Percentiles rank a stretch among this genome's conserved stretches.
phyloP scores from a whole-genome alignment of 2,888 invertebrate species.

The Tuberolachnus salignus region DNA sequence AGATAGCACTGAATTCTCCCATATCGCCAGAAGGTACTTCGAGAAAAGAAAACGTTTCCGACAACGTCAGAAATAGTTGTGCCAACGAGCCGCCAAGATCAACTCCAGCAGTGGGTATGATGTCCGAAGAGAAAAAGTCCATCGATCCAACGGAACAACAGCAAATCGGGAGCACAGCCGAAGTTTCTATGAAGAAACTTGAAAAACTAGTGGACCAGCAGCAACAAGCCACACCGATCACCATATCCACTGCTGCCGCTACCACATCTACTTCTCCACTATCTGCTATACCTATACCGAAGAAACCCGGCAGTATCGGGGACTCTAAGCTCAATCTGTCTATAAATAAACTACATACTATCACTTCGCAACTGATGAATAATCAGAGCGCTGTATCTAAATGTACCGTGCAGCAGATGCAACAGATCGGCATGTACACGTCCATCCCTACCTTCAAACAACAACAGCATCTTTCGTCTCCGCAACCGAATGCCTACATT shows the following conservation, averaged over 20 bases:
- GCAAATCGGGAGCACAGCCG: neutral
- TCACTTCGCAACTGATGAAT: slow-evolving; percentile 30
- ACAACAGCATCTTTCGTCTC: slow-evolving; percentile 16
- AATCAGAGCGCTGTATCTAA: slow-evolving; percentile 13
- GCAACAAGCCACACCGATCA: neutral
- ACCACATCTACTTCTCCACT: neutral
- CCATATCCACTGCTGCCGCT: neutral
- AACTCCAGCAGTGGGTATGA: neutral
- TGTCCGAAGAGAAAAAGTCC: slow-evolving; percentile 22
- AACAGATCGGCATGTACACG: slow-evolving; percentile 56
- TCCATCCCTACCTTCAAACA: slow-evolving; percentile 44
- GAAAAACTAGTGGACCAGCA: slow-evolving; percentile 54
- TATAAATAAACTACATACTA: neutral
- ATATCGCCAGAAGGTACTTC: slow-evolving; percentile 42
- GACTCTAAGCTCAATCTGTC: slow-evolving; percentile 50
- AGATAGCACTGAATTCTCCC: slow-evolving; percentile 1
- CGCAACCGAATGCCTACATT: neutral
- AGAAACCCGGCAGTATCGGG: neutral
- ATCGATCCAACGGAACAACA: slow-evolving; percentile 1
- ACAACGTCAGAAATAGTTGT: slow-evolving; percentile 35
- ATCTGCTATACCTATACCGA: neutral
- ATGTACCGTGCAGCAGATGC: slow-evolving; percentile 42
- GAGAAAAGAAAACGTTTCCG: slow-evolving; percentile 44
- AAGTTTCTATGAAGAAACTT: slow-evolving; percentile 44
- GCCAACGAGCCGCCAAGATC: neutral